These are phyloP conservation scores for Oreochromis tanganicae DNA, from an alignment of 2,113 vertebrate genomes.

Conservation along the genomic window DNA sequence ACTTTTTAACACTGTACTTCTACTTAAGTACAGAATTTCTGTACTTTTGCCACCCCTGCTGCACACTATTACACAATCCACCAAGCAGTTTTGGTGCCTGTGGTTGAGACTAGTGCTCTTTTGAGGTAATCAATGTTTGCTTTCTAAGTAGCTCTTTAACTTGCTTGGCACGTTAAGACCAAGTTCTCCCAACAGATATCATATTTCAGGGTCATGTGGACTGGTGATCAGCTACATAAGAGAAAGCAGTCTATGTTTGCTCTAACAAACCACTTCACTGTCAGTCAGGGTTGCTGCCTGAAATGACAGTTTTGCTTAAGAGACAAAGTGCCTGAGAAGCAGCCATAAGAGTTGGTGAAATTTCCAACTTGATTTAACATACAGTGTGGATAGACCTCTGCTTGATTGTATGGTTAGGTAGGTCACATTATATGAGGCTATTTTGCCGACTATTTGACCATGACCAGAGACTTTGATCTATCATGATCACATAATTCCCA, in stretches of 20 bases:
- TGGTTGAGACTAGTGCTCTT: neutral
- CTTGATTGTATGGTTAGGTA: neutral
- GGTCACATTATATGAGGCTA: neutral
- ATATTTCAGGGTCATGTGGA: neutral
- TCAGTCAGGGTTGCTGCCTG: neutral
- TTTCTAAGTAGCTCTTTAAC: neutral
- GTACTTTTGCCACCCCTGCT: neutral
- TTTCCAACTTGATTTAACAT: neutral
- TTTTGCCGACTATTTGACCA: neutral
- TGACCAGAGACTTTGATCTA: neutral
- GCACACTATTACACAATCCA: neutral
- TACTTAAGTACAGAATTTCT: neutral
- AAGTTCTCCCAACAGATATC: neutral
- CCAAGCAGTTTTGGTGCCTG: neutral
- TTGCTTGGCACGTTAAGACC: neutral
- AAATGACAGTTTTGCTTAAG: neutral
- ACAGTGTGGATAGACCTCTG: neutral
- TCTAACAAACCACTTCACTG: neutral
- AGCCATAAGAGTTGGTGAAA: neutral
- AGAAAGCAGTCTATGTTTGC: neutral
- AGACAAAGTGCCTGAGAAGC: neutral
- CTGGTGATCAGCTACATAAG: neutral
- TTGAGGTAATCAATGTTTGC: neutral
- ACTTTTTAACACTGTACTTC: neutral
- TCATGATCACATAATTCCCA: neutral